Conservation (phyloP, 2,113 vertebrate genomes). For the Pogona vitticeps region DNA sequence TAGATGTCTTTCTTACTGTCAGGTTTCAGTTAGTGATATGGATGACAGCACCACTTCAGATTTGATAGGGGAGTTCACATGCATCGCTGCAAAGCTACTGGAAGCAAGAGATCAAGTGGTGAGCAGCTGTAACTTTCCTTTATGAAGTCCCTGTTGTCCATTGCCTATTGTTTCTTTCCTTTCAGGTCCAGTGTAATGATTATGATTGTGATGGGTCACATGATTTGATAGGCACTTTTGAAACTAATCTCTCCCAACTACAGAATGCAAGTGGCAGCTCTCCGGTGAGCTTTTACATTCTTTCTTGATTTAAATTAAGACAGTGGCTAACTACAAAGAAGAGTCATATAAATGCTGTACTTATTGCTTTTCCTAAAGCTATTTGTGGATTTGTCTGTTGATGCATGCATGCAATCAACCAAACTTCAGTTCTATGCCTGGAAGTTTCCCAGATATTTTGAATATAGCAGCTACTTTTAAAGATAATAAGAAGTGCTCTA, state of each 20-base stretch:
- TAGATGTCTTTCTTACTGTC: conserved; percentile 48
- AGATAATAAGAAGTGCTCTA: not conserved
- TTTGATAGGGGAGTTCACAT: conserved; percentile 59
- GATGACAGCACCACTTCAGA: conserved; percentile 57
- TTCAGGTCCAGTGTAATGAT: conserved; percentile 87
- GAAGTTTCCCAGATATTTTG: not conserved
- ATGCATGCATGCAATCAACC: not conserved
- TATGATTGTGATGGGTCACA: conserved; percentile 89
- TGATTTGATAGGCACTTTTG: conserved; percentile 90
- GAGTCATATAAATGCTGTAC: not conserved
- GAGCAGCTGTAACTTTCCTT: conserved; percentile 29
- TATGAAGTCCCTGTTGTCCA: not conserved
- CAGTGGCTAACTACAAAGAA: not conserved
- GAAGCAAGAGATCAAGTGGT: conserved; percentile 49
- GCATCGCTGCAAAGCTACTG: conserved; percentile 42
- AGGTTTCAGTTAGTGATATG: conserved; percentile 66
- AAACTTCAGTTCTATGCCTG: not conserved
- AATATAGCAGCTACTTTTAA: not conserved
- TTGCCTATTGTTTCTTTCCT: conserved; percentile 27
- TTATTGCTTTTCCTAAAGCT: not conserved
- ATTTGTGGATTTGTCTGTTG: not conserved
- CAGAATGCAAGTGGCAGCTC: conserved; percentile 76
- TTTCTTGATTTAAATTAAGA: conserved; percentile 6
- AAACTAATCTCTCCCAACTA: conserved; percentile 82
- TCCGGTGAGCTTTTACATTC: conserved; percentile 75